Evolutionary conservation across 2,888 invertebrate genomes (phyloP), one percentile per base, ranked within the genome.

Genomic region (Dolichomitus sp.): DNA sequence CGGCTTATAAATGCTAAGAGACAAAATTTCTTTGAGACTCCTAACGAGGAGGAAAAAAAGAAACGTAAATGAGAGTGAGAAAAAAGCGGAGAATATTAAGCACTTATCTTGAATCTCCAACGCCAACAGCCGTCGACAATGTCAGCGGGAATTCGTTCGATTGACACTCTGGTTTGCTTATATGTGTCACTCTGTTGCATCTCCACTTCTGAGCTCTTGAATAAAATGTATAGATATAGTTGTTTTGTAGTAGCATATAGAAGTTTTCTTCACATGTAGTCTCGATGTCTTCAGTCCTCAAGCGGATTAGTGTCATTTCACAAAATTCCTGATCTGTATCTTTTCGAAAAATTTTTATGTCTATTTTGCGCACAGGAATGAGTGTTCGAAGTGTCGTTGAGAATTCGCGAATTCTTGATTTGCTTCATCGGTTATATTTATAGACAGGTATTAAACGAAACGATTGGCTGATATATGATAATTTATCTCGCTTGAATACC

Each of bases 271-370:
- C 50, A 59, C 54, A 54, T 30, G 48, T 17, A 63, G 73, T 54
- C 63, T 57, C 63, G 52, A 63, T 57, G 78, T 69, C 40, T 69
- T 66, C 45, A 57, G 37, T 27, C 48, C 6, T 54, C 52, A 17
- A 37, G 68, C 42, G 63, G 81, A 82, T 82, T 82, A 82, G 65
- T 63, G 81, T 82, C 81, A 73, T 81, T 73, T 40, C 52, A 68
- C 37, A 54, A 77, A 73, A 73, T 73, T 65, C 73, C 57, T 48
- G 54, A 54, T 63, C 19, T 33, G 45, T 48, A 48, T 33, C 75
- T 40, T 59, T 17, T 40, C 37, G 50, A 73, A 73, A 23, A 52
- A 54, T 27, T 77, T 73, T 45, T 50, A 11, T 50, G 50, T 66
- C 45, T 61, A 30, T 73, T 52, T 69, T 54, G 52, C 19, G 45